phyloP scores from a whole-genome alignment of 2,797 vertebrate species.

The Delichon dasypus region DNA sequence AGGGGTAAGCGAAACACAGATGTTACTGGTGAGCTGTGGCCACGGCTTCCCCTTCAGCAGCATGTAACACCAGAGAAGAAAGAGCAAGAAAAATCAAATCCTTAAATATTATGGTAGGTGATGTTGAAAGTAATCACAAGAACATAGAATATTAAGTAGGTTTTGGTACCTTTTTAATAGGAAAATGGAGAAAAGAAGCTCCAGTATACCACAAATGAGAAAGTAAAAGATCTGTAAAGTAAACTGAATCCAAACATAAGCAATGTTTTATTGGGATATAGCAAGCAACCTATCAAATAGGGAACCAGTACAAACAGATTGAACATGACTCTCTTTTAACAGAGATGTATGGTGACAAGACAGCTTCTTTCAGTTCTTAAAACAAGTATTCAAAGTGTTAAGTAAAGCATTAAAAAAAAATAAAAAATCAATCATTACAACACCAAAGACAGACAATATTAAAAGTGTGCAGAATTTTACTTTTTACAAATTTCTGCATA shows the following conservation, averaged over 20 bases:
- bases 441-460: conserved; percentile 68
- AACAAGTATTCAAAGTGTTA: conserved; percentile 63
- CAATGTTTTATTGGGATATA: conserved; percentile 73
- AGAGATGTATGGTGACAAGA: conserved; percentile 71
- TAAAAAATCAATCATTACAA: conserved; percentile 60
- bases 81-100: neutral
- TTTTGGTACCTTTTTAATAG: conserved; percentile 41
- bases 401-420: conserved; percentile 53
- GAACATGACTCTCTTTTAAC: conserved; percentile 76
- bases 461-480: conserved; percentile 71
- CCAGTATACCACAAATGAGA: neutral
- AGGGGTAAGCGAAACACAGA: neutral
- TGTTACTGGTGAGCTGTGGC: neutral
- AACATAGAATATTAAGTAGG: neutral
- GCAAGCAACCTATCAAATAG: conserved; percentile 72
- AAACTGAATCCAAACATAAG: conserved; percentile 62
- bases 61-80: neutral
- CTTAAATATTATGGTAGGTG: neutral
- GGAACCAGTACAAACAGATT: conserved; percentile 66
- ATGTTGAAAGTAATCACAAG: conserved; percentile 6
- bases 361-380: conserved; percentile 68
- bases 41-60: neutral
- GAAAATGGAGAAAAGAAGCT: conserved; percentile 19
- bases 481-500: conserved; percentile 63
- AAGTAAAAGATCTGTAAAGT: conserved; percentile 21